These are phyloP conservation scores for Epistrophe eligans DNA, from an alignment of 2,888 invertebrate genomes.

Conservation along the genomic window DNA sequence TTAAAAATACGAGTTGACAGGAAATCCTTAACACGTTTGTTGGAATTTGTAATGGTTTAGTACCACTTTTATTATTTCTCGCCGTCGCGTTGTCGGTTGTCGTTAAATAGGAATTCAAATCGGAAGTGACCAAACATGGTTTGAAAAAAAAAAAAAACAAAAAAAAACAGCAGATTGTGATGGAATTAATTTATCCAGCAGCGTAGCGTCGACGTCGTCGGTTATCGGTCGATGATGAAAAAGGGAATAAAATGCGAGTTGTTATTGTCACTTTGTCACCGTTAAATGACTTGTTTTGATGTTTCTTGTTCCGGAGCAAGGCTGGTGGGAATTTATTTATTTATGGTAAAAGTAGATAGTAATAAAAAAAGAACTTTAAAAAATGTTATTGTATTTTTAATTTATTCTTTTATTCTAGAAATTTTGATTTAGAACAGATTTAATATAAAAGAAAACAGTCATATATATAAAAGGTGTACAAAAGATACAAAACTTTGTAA, in stretches of 20 bases:
- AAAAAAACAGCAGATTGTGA: background rate
- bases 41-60: constrained; percentile 35
- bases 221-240: background rate
- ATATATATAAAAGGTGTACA: too few relatives aligned
- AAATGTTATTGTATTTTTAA: too few relatives aligned
- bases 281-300: constrained; percentile 23
- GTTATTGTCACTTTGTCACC: background rate
- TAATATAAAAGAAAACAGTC: too few relatives aligned
- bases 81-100: background rate
- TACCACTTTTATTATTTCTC: constrained; percentile 5
- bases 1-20: constrained; percentile 1
- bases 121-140: constrained; percentile 34
- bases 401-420: too few relatives aligned
- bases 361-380: too few relatives aligned
- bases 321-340: background rate
- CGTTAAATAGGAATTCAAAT: constrained; percentile 12
- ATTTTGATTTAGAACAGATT: too few relatives aligned
- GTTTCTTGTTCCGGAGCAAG: constrained; percentile 12
- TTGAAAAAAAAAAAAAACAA: background rate
- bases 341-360: too few relatives aligned
- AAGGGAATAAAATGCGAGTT: constrained; percentile 4
- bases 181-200: background rate
- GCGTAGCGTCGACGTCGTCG: background rate
- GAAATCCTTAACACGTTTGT: constrained; percentile 47
- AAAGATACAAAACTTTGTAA: too few relatives aligned